Base-by-base conservation (phyloP, 1,140 invertebrate genomes). In the Drosophila sturtevanti region DNA sequence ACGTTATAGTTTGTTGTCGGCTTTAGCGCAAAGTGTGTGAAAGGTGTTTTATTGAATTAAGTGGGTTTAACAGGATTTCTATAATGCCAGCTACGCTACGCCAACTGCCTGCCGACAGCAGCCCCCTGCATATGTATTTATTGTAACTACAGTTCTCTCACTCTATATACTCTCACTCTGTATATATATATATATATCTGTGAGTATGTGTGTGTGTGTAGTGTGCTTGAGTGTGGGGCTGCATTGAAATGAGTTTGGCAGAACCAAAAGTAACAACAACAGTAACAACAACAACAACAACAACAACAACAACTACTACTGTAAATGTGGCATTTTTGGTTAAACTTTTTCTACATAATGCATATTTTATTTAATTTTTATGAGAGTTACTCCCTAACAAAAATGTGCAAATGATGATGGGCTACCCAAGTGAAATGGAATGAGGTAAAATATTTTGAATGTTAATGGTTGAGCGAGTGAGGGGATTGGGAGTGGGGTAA, bases 1-100 rank as follows among this genome's bases (percentile, higher is more conserved):
- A 48, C 76, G 69, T 69, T 87, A 82, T 87, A 86, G 82, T 86
- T 86, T 86, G 82, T 86, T 89, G 84, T 89, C 82, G 82, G 84
- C 82, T 89, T 87, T 79, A 70, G 84, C 77, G 79, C 66, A 87
- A 84, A 82, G 84, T 89, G 84, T 82, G 79, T 80, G 85, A 89
- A 89, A 89, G 84, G 84, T 89, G 84, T 89, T 89, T 89, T 89
- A 89, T 89, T 89, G 84, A 89, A 89, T 89, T 89, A 89, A 89
- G 84, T 89, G 84, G 84, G 84, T 79, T 89, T 89, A 89, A 89
- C 84, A 72, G 84, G 84, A 89, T 89, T 89, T 89, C 84, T 89
- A 89, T 89, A 89, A 89, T 89, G 84, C 84, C 84, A 77, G 66
- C 74, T 58, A 66, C 64, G 67, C 62, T 66, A 66, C 64, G 67